Evolutionary conservation across 2,797 vertebrate genomes (phyloP), one percentile per base, ranked within the genome.

Genomic region (Alca torda): DNA sequence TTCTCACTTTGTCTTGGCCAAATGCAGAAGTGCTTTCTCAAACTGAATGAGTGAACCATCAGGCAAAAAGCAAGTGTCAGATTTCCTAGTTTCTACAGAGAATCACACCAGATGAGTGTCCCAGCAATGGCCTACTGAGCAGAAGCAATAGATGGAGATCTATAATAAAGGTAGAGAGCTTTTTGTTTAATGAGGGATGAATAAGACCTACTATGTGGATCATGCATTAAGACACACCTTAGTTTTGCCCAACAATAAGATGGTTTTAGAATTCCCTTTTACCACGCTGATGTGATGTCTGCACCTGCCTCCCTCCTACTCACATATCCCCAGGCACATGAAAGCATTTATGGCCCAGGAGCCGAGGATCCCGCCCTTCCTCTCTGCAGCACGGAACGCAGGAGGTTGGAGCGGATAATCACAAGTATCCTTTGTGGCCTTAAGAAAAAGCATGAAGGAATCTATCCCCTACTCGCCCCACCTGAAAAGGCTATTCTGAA

Each of bases 231-330:
- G 73, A 46, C 50, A 84, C 3, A 15, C 16, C 37, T 61, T 50
- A 46, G 48, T 68, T 91, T 87, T 56, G 54, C 20, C 18, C 37
- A 75, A 26, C 19, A 84, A 18, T 60, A 77, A 37, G 25, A 63
- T 11, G 16, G 25, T 61, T 89, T 87, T 60, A 80, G 59, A 84
- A n/a, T 16, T 91, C 13, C 26, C 11, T 83, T 94, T 74, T 24
- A 37, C 31, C 18, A 56, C 53, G 53, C n/a, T 43, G 20, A 64
- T 75, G 41, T 35, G 61, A 64, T 41, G 57, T 46, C 53, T 88
- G 19, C 60, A 84, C 31, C 73, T 91, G 61, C 45, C 50, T 93
- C 46, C 21, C 76, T 95, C 69, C 69, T 53, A 94, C 46, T 86
- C 61, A 25, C 26, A 56, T 24, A 80, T 46, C 25, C 25, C 35